A percentile compares a stretch with the other conserved stretches of the same genome.
Conservation (phyloP, 2,113 vertebrate genomes). For the Paracanthobrama guichenoti region DNA sequence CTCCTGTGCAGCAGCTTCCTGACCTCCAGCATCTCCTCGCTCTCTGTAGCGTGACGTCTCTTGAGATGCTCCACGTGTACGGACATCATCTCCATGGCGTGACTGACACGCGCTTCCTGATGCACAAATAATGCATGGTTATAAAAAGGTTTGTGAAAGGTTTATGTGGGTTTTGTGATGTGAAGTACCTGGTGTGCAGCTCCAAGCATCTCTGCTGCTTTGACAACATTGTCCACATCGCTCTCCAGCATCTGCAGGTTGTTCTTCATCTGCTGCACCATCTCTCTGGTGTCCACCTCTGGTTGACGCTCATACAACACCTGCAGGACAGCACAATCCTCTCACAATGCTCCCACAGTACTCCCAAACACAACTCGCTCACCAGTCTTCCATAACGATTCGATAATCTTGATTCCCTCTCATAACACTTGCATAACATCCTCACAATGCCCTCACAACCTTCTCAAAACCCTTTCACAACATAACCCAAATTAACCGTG, state of each 20-base stretch:
- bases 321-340: slow-evolving; percentile 52
- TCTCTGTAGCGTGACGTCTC: slow-evolving; percentile 65
- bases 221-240: slow-evolving; percentile 48
- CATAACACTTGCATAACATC: too few relatives aligned
- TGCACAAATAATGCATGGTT: neutral
- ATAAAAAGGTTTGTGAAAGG: neutral
- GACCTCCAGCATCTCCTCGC: slow-evolving; percentile 73
- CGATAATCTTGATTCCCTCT: too few relatives aligned
- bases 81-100: slow-evolving; percentile 71
- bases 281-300: slow-evolving; percentile 43
- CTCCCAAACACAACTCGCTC: too few relatives aligned
- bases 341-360: neutral
- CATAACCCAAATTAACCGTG: too few relatives aligned
- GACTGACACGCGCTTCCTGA: slow-evolving; percentile 73
- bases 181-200: slow-evolving; percentile 71
- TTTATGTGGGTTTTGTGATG: neutral
- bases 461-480: too few relatives aligned
- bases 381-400: too few relatives aligned
- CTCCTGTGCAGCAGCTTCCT: slow-evolving; percentile 71
- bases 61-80: slow-evolving; percentile 75
- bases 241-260: slow-evolving; percentile 61
- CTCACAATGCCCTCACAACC: too few relatives aligned
- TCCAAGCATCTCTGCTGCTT: slow-evolving; percentile 67
- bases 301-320: slow-evolving; percentile 59
- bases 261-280: slow-evolving; percentile 63